Percentiles rank a stretch among this genome's conserved stretches.
phyloP scores from a whole-genome alignment of 2,888 invertebrate species.

The Aleiodes leptofemur region DNA sequence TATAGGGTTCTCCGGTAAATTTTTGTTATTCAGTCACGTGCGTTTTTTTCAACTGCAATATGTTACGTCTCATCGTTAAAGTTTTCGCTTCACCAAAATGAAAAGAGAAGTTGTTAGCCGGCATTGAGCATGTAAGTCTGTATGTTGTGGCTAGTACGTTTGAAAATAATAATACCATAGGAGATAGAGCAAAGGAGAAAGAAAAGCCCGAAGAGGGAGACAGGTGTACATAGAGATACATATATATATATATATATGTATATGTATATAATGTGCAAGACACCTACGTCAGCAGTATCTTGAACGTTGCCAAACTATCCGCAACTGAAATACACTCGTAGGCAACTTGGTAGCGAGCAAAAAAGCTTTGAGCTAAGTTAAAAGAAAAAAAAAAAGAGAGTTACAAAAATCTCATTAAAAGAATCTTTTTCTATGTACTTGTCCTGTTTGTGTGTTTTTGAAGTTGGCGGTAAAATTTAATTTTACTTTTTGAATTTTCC shows the following conservation, averaged over 20 bases:
- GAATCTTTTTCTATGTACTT: neutral
- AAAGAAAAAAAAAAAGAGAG: conserved; percentile 16
- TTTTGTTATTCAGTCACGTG: conserved; percentile 19
- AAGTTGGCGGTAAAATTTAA: conserved; percentile 13
- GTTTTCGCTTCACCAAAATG: neutral
- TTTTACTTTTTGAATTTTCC: conserved; percentile 18
- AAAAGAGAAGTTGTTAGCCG: conserved; percentile 24
- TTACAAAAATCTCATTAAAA: neutral
- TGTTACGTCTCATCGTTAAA: conserved; percentile 5
- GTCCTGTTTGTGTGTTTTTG: neutral
- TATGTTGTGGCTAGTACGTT: conserved; percentile 18
- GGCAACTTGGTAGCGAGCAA: conserved; percentile 26
- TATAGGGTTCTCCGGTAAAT: neutral
- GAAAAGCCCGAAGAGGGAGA: conserved; percentile 21
- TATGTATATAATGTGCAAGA: conserved; percentile 15
- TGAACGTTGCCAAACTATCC: conserved; percentile 46
- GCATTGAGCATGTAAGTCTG: neutral
- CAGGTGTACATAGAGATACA: conserved; percentile 36
- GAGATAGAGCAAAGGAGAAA: conserved; percentile 35
- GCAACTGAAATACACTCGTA: conserved; percentile 41
- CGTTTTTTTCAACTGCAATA: conserved; percentile 19
- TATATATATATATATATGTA: conserved; percentile 11
- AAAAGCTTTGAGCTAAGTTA: neutral
- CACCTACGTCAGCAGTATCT: conserved; percentile 45
- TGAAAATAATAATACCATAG: conserved; percentile 42